phyloP scores from a whole-genome alignment of 2,113 vertebrate genomes.

The Actinemys pallida region DNA sequence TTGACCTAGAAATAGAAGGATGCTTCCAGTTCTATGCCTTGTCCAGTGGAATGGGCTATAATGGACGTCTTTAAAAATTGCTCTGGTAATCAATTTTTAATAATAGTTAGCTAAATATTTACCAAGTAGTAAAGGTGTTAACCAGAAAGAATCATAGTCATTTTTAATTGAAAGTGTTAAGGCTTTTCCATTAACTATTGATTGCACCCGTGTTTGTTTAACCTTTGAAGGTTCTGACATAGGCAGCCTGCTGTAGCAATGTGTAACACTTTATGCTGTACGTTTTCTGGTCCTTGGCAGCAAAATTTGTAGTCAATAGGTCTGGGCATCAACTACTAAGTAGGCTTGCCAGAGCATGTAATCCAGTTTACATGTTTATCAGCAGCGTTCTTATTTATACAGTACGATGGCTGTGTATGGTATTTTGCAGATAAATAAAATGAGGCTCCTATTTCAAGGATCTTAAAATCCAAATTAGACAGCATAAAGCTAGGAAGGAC shows the following conservation, averaged over 20 bases:
- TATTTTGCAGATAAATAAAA: background rate
- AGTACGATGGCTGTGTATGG: background rate
- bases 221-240: background rate
- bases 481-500: background rate
- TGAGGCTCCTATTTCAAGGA: background rate
- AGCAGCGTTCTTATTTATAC: background rate
- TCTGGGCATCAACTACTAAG: fast-evolving
- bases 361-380: background rate
- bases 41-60: background rate
- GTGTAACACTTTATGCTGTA: background rate
- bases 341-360: background rate
- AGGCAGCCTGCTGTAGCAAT: background rate
- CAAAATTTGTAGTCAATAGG: background rate
- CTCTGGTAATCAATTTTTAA: background rate
- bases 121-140: background rate
- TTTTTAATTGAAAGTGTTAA: slow-evolving; percentile 7
- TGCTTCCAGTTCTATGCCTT: background rate
- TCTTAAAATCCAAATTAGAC: background rate
- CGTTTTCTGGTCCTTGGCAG: background rate
- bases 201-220: slow-evolving; percentile 21
- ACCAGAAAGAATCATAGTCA: background rate
- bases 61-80: background rate
- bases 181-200: slow-evolving; percentile 44
- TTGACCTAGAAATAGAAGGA: background rate
- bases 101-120: background rate